Percentiles rank a stretch among this genome's conserved stretches.
phyloP scores from a whole-genome alignment of 2,113 vertebrate genomes.

The Nematolebias whitei region DNA sequence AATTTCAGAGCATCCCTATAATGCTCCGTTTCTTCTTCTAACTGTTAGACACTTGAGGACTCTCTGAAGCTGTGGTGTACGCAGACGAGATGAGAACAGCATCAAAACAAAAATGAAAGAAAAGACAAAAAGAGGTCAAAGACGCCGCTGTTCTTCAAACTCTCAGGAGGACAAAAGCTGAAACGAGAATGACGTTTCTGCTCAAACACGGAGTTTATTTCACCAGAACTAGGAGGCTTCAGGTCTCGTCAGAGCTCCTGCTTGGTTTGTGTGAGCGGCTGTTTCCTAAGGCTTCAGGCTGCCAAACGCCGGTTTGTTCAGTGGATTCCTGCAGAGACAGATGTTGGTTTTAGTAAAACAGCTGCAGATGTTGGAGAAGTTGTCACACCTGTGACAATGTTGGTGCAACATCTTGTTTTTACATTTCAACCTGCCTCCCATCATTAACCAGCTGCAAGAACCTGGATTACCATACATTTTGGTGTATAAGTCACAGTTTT shows the following conservation, averaged over 20 bases:
- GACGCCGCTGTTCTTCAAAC: background rate
- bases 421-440: background rate
- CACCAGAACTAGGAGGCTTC: background rate
- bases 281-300: slow-evolving; percentile 30
- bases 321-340: slow-evolving; percentile 48
- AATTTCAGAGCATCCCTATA: background rate
- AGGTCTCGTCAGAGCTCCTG: slow-evolving; percentile 11
- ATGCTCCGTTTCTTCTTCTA: background rate
- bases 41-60: background rate
- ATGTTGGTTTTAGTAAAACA: slow-evolving; percentile 46
- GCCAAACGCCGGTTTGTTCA: slow-evolving; percentile 31
- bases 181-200: background rate
- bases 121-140: too few relatives aligned
- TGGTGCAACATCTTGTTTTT: slow-evolving; percentile 17
- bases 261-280: slow-evolving; percentile 45
- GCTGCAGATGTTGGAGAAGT: slow-evolving; percentile 41
- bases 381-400: slow-evolving; percentile 30
- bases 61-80: too few relatives aligned
- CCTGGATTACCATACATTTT: background rate
- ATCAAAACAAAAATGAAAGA: background rate
- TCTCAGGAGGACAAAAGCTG: background rate
- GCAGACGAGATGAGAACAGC: background rate
- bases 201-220: background rate
- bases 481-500: too few relatives aligned
- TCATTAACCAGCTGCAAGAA: background rate